Evolutionary conservation across 2,888 invertebrate species (phyloP), one percentile per base, ranked within the genome.

Genomic region (Platycheirus albimanus): DNA sequence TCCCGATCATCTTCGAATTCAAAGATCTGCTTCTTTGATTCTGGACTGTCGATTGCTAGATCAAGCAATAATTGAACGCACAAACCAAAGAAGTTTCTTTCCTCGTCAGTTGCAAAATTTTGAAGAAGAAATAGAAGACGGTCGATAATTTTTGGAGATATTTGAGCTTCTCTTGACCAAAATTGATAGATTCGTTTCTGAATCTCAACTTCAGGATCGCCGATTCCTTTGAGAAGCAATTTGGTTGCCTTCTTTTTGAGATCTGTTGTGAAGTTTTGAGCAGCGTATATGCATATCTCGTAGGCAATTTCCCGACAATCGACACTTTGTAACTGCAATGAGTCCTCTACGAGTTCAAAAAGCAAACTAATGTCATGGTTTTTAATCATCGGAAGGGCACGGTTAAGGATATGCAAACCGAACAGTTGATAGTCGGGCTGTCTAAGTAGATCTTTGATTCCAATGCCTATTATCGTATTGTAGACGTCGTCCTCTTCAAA

Each of bases 1-100:
- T 87, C 90, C 83, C 94, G 89, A 20, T 92, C 91, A 19, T 94
- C 88, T 0, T 94, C 93, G 78, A 92, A 90, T 15, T 92, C 91
- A 85, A 94, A 95, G 43, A 95, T 90, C 64, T 91, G 90, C 33
- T 91, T 89, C 11, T 92, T 90, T 85, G 92, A 94, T 81, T 93
- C 92, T 0, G 92, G 90, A n/a, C 92, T 92, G 38, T 91, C 90
- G 24, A 88, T 90, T 0, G 91, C 86, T 1, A 91, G 86, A 81
- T 93, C 92, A 52, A 95, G 88, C 45, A 95, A 89, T 19, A 94
- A 89, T 85, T 93, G 92, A 1, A 92, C 92, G 20, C 92, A 90
- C 85, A 93, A 93, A 17, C 92, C 91, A 1, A 95, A 89, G 87
- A 93, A 95, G 83, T 92, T 90, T 38, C 91, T 90, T 86, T 94